A percentile compares a stretch with the other conserved stretches of the same genome.
Conservation (phyloP, 2,888 invertebrate species). For the Timema cristinae region DNA sequence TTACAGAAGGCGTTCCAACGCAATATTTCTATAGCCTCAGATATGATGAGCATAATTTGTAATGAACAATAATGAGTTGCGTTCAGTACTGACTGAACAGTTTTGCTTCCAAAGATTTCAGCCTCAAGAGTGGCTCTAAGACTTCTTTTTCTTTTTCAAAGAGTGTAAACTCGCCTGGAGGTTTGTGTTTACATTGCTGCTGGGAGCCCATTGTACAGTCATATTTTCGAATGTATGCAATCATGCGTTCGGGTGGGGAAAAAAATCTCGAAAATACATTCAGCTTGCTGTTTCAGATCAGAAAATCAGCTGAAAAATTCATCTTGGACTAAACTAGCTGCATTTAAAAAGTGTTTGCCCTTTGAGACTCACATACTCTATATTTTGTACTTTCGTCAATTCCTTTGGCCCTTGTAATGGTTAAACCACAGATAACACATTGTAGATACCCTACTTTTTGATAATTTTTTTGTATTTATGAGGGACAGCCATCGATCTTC, state of each 20-base stretch:
- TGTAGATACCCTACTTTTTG: not conserved
- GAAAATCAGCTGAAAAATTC: not conserved
- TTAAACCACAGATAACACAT: not conserved
- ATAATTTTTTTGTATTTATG: not conserved
- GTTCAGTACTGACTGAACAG: not conserved
- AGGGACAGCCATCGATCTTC: not conserved
- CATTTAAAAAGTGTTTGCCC: constrained; percentile 3
- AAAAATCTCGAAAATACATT: not conserved
- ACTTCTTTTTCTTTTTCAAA: not conserved
- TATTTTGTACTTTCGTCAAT: not conserved
- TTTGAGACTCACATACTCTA: constrained; percentile 8
- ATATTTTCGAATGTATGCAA: constrained; percentile 9
- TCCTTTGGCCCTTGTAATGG: not conserved
- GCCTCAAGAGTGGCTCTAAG: constrained; percentile 12
- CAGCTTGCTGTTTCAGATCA: not conserved
- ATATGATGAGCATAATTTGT: not conserved
- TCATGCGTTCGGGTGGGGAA: not conserved
- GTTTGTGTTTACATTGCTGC: not conserved
- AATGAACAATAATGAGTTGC: not conserved
- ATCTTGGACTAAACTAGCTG: not conserved
- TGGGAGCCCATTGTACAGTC: constrained; percentile 5
- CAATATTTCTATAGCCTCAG: not conserved
- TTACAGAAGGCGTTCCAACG: not conserved
- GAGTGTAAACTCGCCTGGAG: not conserved
- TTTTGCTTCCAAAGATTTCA: constrained; percentile 6